Evolutionary conservation across 2,888 invertebrate genomes (phyloP), one percentile per base, ranked within the genome.

Genomic region (Drosophila atroscutellata): DNA sequence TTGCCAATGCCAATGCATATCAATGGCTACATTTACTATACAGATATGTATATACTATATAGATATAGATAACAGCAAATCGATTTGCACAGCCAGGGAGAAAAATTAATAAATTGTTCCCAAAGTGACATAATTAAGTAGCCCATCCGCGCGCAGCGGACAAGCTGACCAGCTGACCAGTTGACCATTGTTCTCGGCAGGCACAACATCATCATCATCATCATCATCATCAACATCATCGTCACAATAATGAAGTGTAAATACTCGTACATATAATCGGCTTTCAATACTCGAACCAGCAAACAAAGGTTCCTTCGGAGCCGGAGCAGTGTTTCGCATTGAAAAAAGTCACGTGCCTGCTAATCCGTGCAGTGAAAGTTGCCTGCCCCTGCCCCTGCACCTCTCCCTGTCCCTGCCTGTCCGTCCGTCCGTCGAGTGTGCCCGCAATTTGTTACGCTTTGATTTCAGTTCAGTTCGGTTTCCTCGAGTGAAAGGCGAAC

Each of bases 371-470:
- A 81, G 81, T 66, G 80, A 80, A 80, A 80, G 80, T 79, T 79
- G 75, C 60, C 54, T 63, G 62, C 42, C 55, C 51, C 55, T 45
- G 34, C 28, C 49, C 37, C 37, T 39, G 52, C 49, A 42, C 32
- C 56, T 63, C 51, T 45, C 42, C 32, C 58, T 60, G 47, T 39
- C 37, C 30, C 55, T 60, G 47, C 24, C 67, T 72, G 61, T 37
- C 30, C 13, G 30, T 7, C 36, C 45, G 60, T 37, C 54, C 50
- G 37, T 67, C 58, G 57, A 61, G 69, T 70, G 78, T 80, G 77
- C 71, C 81, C 77, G 82, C 68, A 89, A 87, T 87, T 89, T 77
- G 86, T 83, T 78, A 83, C 88, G 88, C 86, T 89, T 85, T 87
- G 89, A 87, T 87, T 89, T 85, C 81, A 51, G 63, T 80, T 73